A percentile compares a stretch with the other conserved stretches of the same genome.
Evolutionary conservation across 2,888 invertebrate species (phyloP).

Genomic region (Heliconius cydno): DNA sequence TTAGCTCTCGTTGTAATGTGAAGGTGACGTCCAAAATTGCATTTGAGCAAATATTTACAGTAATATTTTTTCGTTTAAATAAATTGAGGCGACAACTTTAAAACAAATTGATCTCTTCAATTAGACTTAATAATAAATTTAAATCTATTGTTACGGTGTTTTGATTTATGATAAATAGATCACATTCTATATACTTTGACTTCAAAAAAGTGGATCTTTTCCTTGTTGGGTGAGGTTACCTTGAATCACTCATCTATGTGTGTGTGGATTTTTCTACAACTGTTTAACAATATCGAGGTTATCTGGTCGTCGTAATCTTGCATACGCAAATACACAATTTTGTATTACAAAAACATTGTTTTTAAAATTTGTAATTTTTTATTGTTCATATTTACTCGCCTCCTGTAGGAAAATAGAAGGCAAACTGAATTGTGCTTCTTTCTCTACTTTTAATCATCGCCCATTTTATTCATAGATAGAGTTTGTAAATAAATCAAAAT

Average conservation of each 20-base stretch:
- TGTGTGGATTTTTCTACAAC: conserved; percentile 36
- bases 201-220: conserved; percentile 56
- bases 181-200: conserved; percentile 33
- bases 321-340: neutral
- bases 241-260: conserved; percentile 62
- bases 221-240: conserved; percentile 60
- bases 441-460: too few relatives aligned
- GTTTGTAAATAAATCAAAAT: too few relatives aligned
- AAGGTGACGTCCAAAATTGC: too few relatives aligned
- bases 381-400: neutral
- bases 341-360: neutral
- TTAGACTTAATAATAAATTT: neutral
- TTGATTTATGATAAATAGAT: conserved; percentile 7
- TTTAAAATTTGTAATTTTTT: neutral
- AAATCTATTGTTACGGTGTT: neutral
- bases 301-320: conserved; percentile 18
- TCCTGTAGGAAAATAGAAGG: too few relatives aligned
- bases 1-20: too few relatives aligned
- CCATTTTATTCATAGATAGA: too few relatives aligned
- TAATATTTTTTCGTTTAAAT: neutral
- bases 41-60: too few relatives aligned
- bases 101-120: neutral
- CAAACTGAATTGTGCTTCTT: too few relatives aligned
- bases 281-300: conserved; percentile 51
- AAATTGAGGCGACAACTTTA: neutral